Base-by-base conservation (phyloP, 2,797 vertebrate species). In the Dipus sagitta region DNA sequence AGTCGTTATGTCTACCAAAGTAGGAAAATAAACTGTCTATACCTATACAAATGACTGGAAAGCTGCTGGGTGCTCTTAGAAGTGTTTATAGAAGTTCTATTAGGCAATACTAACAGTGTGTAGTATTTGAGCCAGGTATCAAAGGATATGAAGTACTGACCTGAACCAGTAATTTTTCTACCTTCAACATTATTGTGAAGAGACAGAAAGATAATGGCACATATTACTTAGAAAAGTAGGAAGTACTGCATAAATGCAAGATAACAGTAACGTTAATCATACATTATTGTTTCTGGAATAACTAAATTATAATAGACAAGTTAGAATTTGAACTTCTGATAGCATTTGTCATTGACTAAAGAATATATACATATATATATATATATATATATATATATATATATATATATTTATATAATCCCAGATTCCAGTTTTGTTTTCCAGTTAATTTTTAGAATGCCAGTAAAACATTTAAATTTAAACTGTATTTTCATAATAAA, bases 401-500 rank as follows among this genome's bases (percentile, higher is more conserved):
- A n/a, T n/a, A n/a, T n/a, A n/a, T n/a, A n/a, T n/a, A n/a, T n/a
- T n/a, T 87, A 93, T 85, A 21, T 34, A 68, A 81, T 83, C 21
- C 18, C 68, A 70, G 24, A 62, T 77, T 89, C 94, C 77, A 52
- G 89, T 77, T 86, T 81, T 52, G 23, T 79, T 85, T 93, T 92
- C 74, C 3, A 42, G 13, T 87, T 86, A 10, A 77, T 23, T 87
- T 93, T 87, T 70, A 90, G 58, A 81, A 81, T 92, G 80, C 52
- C 24, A 72, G 6, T 67, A 68, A 75, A 91, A 87, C 12, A 38
- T 92, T 82, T 77, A 70, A 95, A 54, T 94, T 78, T 67, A 87
- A 95, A 67, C 21, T 70, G 30, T 65, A 52, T 54, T 91, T 92
- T 93, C 26, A 13, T 91, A 85, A 84, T 93, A 92, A 18, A 65